Conservation (phyloP, 2,797 vertebrate genomes). For the Brachyalestes nurse region DNA sequence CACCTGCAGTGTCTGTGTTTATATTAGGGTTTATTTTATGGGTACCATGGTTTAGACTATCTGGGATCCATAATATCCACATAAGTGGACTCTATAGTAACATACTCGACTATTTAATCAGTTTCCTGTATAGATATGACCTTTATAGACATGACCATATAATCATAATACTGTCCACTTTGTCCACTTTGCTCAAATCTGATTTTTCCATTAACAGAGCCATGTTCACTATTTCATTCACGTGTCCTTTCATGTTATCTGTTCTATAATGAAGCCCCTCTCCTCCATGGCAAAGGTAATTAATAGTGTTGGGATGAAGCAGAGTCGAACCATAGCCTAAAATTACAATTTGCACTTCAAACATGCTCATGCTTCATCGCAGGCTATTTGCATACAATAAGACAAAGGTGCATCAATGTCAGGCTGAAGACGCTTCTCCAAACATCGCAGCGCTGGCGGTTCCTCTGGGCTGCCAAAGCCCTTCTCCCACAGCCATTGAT, state of each 20-base stretch:
- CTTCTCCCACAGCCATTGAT: constrained; percentile 24
- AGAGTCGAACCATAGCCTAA: constrained; percentile 69
- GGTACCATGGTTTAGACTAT: no score
- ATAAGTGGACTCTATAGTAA: no score
- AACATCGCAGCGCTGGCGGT: constrained; percentile 23
- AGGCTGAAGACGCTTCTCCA: constrained; percentile 67
- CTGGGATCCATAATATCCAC: no score
- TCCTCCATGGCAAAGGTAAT: constrained; percentile 72
- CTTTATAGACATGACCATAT: no score
- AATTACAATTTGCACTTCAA: constrained; percentile 79
- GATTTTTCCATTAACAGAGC: no score
- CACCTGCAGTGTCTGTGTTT: no score
- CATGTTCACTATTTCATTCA: constrained; percentile 18
- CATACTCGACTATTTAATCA: no score
- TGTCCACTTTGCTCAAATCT: no score
- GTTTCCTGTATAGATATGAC: no score
- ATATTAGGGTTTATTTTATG: no score
- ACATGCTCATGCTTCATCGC: constrained; percentile 63
- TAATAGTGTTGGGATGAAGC: constrained; percentile 71
- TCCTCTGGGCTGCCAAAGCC: constrained; percentile 39
- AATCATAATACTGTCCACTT: no score
- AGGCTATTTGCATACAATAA: constrained; percentile 74
- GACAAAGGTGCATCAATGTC: constrained; percentile 73
- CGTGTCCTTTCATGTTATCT: constrained; percentile 61
- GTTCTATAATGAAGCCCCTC: constrained; percentile 67